phyloP scores from a whole-genome alignment of 2,797 vertebrate genomes.

The Myotis pilosus region DNA sequence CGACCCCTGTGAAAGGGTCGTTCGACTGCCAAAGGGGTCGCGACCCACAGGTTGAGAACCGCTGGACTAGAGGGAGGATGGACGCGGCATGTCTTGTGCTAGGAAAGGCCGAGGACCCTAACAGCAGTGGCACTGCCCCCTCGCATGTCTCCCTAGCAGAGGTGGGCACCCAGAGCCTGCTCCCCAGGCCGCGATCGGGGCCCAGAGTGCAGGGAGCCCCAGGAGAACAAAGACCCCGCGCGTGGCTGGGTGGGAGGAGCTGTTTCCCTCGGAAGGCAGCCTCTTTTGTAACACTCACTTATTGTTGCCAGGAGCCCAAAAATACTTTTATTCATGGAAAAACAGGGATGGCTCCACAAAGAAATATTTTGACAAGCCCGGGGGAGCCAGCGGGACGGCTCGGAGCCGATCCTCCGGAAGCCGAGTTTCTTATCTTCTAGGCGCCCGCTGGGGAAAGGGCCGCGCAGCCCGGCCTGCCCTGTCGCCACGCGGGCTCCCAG shows the following conservation, averaged over 20 bases:
- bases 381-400: constrained; percentile 72
- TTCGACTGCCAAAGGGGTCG: no score
- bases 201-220: neutral
- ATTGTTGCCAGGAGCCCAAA: constrained; percentile 83
- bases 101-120: neutral
- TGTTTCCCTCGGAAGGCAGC: constrained; percentile 84
- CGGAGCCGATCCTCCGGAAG: constrained; percentile 84
- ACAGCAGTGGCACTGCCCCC: neutral
- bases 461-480: accelerated
- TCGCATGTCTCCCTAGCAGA: neutral
- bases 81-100: accelerated
- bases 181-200: neutral
- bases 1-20: no score
- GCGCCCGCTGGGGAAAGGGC: neutral
- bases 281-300: constrained; percentile 82
- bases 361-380: constrained; percentile 82
- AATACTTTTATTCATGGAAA: constrained; percentile 85
- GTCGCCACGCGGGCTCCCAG: accelerated
- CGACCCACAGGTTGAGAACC: no score
- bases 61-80: neutral
- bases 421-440: constrained; percentile 78
- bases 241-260: neutral
- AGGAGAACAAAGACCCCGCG: neutral
- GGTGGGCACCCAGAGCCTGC: accelerated
- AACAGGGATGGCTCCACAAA: constrained; percentile 80